A percentile compares a stretch with the other conserved stretches of the same genome.
Evolutionary conservation across 2,888 invertebrate genomes (phyloP).

Genomic region (Latrodectus hesperus): DNA sequence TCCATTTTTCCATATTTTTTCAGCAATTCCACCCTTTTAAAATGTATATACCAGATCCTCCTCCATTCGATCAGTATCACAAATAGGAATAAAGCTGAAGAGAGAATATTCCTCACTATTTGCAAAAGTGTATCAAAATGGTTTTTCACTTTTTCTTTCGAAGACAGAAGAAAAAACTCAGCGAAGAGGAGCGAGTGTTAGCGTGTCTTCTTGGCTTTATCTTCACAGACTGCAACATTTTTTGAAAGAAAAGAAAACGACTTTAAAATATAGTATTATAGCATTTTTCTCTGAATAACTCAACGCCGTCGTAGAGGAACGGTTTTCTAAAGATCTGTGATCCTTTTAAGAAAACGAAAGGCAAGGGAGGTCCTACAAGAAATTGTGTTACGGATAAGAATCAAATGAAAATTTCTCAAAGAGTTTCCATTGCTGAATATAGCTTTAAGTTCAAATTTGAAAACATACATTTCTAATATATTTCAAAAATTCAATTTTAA

Average conservation of each 20-base stretch:
- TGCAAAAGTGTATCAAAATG: constrained; percentile 49
- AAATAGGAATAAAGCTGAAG: constrained; percentile 41
- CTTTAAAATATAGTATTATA: constrained; percentile 48
- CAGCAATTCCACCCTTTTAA: not conserved
- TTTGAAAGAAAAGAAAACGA: constrained; percentile 10
- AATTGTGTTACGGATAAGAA: constrained; percentile 9
- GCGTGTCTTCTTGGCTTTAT: constrained; percentile 53
- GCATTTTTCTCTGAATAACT: constrained; percentile 53
- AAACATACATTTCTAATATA: too few species aligned
- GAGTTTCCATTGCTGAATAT: not conserved
- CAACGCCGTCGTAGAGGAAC: constrained; percentile 31
- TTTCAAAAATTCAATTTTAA: too few species aligned
- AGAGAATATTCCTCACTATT: constrained; percentile 26
- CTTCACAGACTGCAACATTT: constrained; percentile 37
- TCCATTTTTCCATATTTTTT: constrained; percentile 2
- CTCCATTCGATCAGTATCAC: constrained; percentile 30
- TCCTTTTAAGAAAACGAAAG: constrained; percentile 5
- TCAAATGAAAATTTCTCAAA: constrained; percentile 15
- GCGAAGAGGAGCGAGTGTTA: constrained; percentile 10
- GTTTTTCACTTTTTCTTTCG: constrained; percentile 7
- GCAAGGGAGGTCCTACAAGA: not conserved
- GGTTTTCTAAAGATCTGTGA: constrained; percentile 24
- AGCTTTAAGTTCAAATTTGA: not conserved
- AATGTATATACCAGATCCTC: not conserved
- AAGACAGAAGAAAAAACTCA: not conserved